These are phyloP conservation scores for Tragelaphus strepsiceros DNA, from an alignment of 2,113 vertebrate species.

Conservation along the genomic window DNA sequence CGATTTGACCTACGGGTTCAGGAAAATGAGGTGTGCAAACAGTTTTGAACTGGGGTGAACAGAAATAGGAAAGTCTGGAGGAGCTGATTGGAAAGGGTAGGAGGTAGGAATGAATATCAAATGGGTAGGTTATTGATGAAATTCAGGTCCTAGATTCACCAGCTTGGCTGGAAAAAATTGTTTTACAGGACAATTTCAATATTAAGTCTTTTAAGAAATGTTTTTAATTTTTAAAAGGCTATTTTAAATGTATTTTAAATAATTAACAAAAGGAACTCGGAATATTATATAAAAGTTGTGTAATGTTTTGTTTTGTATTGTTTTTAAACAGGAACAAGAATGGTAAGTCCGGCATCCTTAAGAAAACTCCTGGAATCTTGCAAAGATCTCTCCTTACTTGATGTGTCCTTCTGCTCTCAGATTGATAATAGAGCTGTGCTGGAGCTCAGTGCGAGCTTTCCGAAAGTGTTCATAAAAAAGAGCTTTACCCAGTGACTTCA, in stretches of 20 bases:
- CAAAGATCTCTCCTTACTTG: conserved; percentile 90
- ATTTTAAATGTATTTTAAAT: conserved; percentile 8
- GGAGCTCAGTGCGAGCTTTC: conserved; percentile 90
- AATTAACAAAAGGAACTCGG: not conserved
- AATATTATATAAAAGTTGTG: not conserved
- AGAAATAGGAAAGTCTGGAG: not conserved
- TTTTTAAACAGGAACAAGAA: conserved; percentile 83
- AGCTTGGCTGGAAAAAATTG: not conserved
- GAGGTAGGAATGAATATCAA: not conserved
- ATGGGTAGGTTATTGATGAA: not conserved
- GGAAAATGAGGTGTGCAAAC: not conserved
- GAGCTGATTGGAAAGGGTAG: not conserved
- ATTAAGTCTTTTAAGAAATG: not conserved
- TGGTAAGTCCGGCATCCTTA: conserved; percentile 91
- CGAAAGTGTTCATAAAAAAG: conserved; percentile 95
- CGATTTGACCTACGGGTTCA: not conserved
- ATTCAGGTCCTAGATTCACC: not conserved
- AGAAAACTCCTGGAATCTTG: conserved; percentile 94
- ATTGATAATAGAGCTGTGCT: conserved; percentile 92
- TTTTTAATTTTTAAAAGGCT: not conserved
- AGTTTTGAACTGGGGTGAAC: not conserved
- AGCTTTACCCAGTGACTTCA: conserved; percentile 95
- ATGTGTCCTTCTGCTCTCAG: conserved; percentile 99
- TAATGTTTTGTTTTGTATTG: conserved; percentile 2
- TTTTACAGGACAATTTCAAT: not conserved